Base-by-base conservation (phyloP, 2,888 invertebrate genomes). In the Atrina japonica region DNA sequence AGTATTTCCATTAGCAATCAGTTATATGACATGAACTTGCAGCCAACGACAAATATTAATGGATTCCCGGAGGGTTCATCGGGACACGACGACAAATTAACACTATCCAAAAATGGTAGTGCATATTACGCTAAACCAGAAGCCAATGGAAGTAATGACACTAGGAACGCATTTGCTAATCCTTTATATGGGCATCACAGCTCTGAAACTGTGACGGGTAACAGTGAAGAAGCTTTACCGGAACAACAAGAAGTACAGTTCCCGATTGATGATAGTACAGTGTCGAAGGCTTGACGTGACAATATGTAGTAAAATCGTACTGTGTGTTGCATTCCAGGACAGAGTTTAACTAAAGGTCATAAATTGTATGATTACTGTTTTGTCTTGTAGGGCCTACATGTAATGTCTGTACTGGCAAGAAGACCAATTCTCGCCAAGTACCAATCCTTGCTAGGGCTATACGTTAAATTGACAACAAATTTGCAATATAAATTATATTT, bases 1-100 rank as follows among this genome's bases (percentile, higher is more conserved):
- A 80, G 81, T 47, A 65, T 85, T 9, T 74, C 77, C 23, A 82
- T 83, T 47, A 79, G 80, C 30, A 86, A 86, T 70, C 81, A 81
- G 60, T 66, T 86, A 68, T 86, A 78, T 73, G 85, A 82, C 58
- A 70, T 83, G 49, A 70, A 74, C 47, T 64, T 75, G 6, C 74
- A 76, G 18, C 74, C 75, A 25, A 59, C 75, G 7, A 47, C 70
- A 9, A 25, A 35, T 27, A 67, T 68, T 7, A 73, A 67, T 43
- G 78, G 77, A 7, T 58, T 58, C 2, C 56, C 66, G 11, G 47
- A 29, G 1, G 71, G 68, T 29, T 56, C 78, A 2, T 18, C 75
- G 9, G 45, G 60, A 3, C 76, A 76, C 9, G 70, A 66, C 30
- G 72, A 75, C 30, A 75, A 76, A 41, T 78, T 85, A 55, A 76